phyloP scores from a whole-genome alignment of 2,113 vertebrate species.

The Myodes glareolus region DNA sequence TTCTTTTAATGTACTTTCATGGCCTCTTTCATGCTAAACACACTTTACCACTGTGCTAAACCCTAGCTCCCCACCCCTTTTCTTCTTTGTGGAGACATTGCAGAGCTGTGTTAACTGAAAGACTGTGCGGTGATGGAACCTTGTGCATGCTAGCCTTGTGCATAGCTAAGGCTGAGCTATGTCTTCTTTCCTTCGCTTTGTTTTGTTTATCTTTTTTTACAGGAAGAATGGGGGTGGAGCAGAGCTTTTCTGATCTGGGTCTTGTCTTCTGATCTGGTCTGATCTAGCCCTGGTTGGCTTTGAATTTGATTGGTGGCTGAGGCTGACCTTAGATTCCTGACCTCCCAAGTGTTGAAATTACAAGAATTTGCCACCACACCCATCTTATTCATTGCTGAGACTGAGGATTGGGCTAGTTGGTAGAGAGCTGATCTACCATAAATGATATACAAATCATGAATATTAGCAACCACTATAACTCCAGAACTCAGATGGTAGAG shows the following conservation, averaged over 20 bases:
- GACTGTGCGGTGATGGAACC: not conserved
- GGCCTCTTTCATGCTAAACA: not conserved
- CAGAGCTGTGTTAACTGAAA: not conserved
- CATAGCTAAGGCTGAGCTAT: not conserved
- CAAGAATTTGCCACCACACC: not conserved
- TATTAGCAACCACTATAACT: not conserved
- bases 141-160: not conserved
- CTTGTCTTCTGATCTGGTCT: too few relatives aligned
- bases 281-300: not conserved
- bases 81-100: not conserved
- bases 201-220: not conserved
- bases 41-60: not conserved
- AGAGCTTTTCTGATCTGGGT: not conserved
- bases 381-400: not conserved
- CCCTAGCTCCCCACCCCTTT: not conserved
- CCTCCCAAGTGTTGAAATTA: not conserved
- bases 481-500: not conserved
- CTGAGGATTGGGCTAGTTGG: not conserved
- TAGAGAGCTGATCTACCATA: not conserved
- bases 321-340: not conserved
- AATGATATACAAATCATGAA: not conserved
- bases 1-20: conserved; percentile 15
- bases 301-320: not conserved
- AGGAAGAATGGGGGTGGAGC: not conserved
- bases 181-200: not conserved